These are phyloP conservation scores for Rhea americana DNA, from an alignment of 2,113 vertebrate genomes.

Conservation along the genomic window DNA sequence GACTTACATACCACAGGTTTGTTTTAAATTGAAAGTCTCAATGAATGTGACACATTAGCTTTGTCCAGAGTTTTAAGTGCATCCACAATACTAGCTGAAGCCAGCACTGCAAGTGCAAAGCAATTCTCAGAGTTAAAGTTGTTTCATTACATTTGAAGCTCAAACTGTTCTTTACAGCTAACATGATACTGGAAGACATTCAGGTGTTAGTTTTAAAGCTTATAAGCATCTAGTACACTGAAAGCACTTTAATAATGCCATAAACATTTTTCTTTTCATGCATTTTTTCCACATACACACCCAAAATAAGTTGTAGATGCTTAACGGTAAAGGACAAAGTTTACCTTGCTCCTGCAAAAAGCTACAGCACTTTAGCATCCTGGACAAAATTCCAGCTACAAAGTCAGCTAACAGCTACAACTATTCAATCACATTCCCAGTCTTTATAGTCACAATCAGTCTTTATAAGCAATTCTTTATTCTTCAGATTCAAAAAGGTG, in stretches of 20 bases:
- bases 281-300: too few relatives aligned
- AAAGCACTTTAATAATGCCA: not conserved
- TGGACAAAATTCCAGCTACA: not conserved
- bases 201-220: not conserved
- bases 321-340: not conserved
- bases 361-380: not conserved
- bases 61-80: not conserved
- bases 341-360: not conserved
- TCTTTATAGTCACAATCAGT: not conserved
- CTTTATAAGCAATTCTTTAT: not conserved
- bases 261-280: not conserved
- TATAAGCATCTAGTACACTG: not conserved
- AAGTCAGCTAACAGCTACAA: not conserved
- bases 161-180: not conserved
- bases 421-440: not conserved
- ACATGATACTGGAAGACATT: not conserved
- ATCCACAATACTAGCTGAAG: not conserved
- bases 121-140: not conserved
- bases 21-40: not conserved
- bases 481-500: not conserved
- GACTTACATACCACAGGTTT: not conserved
- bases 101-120: not conserved
- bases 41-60: not conserved
- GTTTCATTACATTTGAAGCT: not conserved
- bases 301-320: not conserved